Conservation (phyloP, 2,113 vertebrate genomes). For the Myotis lucifugus region DNA sequence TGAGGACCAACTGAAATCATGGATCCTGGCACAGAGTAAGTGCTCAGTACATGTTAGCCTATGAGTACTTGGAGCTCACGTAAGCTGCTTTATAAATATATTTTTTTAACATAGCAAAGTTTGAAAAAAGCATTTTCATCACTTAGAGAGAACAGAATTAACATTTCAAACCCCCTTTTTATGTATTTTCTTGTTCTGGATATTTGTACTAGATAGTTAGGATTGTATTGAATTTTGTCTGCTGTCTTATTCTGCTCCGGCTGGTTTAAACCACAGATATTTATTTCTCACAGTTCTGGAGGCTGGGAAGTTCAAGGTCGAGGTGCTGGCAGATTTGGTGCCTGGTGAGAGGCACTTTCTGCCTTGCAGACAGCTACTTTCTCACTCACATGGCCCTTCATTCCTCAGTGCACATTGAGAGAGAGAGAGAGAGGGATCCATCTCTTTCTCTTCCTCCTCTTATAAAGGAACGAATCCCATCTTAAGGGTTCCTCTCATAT, state of each 20-base stretch:
- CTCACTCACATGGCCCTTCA: not conserved
- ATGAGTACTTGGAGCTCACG: not conserved
- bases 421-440: not conserved
- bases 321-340: not conserved
- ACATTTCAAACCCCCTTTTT: not conserved
- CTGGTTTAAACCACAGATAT: not conserved
- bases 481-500: too few species aligned
- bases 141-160: not conserved
- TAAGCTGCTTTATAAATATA: not conserved
- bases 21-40: not conserved
- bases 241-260: not conserved
- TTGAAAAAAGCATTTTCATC: not conserved
- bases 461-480: not conserved
- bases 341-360: not conserved
- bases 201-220: not conserved
- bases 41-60: not conserved
- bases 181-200: not conserved
- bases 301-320: not conserved
- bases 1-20: not conserved
- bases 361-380: not conserved
- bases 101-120: not conserved
- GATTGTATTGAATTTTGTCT: not conserved
- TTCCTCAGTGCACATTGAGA: not conserved
- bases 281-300: not conserved
- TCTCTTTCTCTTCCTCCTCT: not conserved